Evolutionary conservation across 1,140 invertebrate genomes (phyloP).

Genomic region (Lepidurus packardi): DNA sequence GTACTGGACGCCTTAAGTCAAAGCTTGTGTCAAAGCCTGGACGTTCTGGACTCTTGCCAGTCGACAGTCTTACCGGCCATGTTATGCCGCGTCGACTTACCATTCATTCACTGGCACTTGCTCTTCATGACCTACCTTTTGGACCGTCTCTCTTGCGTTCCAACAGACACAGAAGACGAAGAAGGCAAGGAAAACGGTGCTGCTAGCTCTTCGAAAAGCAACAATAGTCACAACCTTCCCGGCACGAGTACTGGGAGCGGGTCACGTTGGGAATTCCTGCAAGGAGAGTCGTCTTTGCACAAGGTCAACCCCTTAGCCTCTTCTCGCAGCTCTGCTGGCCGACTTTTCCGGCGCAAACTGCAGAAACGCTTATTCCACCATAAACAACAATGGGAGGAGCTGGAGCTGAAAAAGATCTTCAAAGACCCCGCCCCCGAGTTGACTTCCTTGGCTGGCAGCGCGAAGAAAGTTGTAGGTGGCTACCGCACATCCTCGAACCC

Average conservation of each 20-base stretch:
- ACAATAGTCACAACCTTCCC: not conserved
- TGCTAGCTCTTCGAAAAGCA: conserved; percentile 29
- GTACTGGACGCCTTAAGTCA: conserved; percentile 46
- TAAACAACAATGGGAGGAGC: conserved; percentile 64
- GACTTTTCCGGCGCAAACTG: conserved; percentile 55
- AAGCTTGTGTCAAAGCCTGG: conserved; percentile 47
- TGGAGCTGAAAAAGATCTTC: conserved; percentile 55
- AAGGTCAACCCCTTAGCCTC: conserved; percentile 34
- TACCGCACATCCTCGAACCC: not conserved
- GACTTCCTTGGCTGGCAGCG: not conserved
- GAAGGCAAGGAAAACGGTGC: conserved; percentile 36
- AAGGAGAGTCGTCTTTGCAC: conserved; percentile 38
- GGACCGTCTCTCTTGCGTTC: conserved; percentile 43
- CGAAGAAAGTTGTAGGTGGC: not conserved
- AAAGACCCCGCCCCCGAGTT: conserved; percentile 44
- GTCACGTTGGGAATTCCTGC: conserved; percentile 38
- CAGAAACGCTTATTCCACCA: conserved; percentile 64
- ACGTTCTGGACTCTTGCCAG: conserved; percentile 40
- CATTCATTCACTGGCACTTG: conserved; percentile 69
- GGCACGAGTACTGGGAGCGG: not conserved
- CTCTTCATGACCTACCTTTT: conserved; percentile 70
- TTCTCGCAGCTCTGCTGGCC: conserved; percentile 33
- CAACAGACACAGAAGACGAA: not conserved
- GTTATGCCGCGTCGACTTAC: conserved; percentile 52
- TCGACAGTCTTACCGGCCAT: conserved; percentile 35